These are phyloP conservation scores for Diplodus sargus DNA, from an alignment of 2,797 vertebrate species.

Conservation along the genomic window DNA sequence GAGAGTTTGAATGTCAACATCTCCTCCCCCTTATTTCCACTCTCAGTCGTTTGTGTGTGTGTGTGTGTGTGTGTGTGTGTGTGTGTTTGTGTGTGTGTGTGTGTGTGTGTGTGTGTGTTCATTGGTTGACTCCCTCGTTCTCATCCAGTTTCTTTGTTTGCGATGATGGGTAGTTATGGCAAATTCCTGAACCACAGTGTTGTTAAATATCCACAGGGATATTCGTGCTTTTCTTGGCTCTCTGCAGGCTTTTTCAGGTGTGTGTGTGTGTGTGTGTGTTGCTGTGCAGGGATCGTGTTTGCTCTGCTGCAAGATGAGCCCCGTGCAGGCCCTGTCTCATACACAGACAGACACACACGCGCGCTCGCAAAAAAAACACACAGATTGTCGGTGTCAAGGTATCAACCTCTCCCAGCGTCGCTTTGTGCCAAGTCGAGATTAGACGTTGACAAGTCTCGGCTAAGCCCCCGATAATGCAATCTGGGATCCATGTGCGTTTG, in stretches of 20 bases:
- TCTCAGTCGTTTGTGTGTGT: neutral
- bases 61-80: conserved; percentile 22
- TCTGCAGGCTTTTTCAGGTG: conserved; percentile 27
- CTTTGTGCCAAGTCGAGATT: conserved; percentile 55
- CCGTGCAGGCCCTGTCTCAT: neutral
- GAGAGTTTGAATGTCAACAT: conserved; percentile 71
- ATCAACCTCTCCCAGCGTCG: conserved; percentile 5
- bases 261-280: conserved; percentile 42
- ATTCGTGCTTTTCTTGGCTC: conserved; percentile 13
- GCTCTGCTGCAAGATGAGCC: conserved; percentile 39
- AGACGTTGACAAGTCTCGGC: conserved; percentile 46
- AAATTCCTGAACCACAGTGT: neutral
- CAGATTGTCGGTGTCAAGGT: neutral
- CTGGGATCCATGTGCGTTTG: neutral
- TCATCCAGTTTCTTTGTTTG: conserved; percentile 5
- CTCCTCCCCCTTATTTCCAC: conserved; percentile 45
- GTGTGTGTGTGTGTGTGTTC: conserved; percentile 25
- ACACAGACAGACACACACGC: conserved; percentile 8
- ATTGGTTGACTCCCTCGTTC: conserved; percentile 5
- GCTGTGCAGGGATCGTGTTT: conserved; percentile 35
- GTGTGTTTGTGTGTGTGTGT: neutral
- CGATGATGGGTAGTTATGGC: neutral
- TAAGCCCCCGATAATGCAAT: conserved; percentile 29
- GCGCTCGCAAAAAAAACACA: neutral
- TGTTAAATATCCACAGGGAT: conserved; percentile 26